A percentile compares a stretch with the other conserved stretches of the same genome.
Conservation (phyloP, 2,113 vertebrate genomes). For the Argyrosomus japonicus region DNA sequence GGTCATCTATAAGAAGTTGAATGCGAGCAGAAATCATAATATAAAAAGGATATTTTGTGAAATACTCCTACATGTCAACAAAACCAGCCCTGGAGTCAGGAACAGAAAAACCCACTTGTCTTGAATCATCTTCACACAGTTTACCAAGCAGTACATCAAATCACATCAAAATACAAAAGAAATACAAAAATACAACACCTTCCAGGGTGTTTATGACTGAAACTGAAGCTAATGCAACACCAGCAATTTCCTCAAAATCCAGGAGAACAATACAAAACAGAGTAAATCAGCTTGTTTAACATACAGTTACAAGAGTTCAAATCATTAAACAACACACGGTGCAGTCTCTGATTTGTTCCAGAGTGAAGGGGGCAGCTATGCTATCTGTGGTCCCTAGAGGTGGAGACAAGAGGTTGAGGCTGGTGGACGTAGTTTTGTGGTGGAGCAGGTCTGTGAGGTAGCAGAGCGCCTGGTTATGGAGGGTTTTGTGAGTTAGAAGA, state of each 20-base stretch:
- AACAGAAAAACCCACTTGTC: not conserved
- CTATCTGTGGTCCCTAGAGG: no score
- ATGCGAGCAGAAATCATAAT: constrained; percentile 14
- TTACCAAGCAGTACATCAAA: not conserved
- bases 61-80: not conserved
- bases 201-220: not conserved
- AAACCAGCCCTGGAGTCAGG: not conserved
- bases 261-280: not conserved
- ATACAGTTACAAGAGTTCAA: no score
- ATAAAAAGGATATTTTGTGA: constrained; percentile 15
- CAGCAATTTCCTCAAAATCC: not conserved
- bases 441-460: no score
- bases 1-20: constrained; percentile 19
- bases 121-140: constrained; percentile 22
- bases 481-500: no score
- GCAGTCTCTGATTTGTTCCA: no score
- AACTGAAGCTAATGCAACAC: not conserved
- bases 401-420: no score
- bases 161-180: not conserved
- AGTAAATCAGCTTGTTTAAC: no score
- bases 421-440: no score
- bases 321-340: no score
- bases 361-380: no score
- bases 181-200: not conserved
- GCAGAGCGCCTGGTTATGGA: no score